Percentiles rank a stretch among this genome's conserved stretches.
Conservation (phyloP, 2,113 vertebrate species). For the Protobothrops flavoviridis region DNA sequence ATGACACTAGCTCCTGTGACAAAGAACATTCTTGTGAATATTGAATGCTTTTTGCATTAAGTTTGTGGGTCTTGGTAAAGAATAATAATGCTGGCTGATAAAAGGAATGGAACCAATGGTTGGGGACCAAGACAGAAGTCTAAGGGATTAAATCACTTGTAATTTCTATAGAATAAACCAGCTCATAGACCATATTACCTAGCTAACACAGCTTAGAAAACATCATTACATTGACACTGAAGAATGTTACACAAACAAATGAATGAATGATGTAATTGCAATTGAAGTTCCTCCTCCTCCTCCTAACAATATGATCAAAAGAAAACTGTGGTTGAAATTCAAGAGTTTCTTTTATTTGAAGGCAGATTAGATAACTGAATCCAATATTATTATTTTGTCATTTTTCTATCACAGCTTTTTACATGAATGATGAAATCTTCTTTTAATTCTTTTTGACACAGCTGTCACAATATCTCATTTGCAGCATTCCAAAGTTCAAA, state of each 20-base stretch:
- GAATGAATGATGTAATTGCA: background rate
- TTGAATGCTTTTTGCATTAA: background rate
- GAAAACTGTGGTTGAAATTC: background rate
- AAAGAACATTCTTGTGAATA: background rate
- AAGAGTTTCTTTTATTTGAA: background rate
- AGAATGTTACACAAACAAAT: background rate
- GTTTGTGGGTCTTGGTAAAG: background rate
- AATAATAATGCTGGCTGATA: background rate
- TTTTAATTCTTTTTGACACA: background rate
- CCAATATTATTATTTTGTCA: background rate
- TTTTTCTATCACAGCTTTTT: background rate
- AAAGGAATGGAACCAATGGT: background rate
- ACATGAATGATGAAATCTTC: background rate
- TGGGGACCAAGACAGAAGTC: background rate
- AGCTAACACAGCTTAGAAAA: background rate
- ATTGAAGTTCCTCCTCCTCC: background rate
- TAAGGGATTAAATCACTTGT: background rate
- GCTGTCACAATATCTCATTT: background rate
- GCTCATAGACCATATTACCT: background rate
- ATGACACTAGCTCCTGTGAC: background rate
- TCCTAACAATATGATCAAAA: background rate
- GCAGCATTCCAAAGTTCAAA: background rate
- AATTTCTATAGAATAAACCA: background rate
- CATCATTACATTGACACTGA: background rate
- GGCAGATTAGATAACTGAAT: background rate